Conservation (phyloP, 2,113 vertebrate species). For the Orycteropus afer region DNA sequence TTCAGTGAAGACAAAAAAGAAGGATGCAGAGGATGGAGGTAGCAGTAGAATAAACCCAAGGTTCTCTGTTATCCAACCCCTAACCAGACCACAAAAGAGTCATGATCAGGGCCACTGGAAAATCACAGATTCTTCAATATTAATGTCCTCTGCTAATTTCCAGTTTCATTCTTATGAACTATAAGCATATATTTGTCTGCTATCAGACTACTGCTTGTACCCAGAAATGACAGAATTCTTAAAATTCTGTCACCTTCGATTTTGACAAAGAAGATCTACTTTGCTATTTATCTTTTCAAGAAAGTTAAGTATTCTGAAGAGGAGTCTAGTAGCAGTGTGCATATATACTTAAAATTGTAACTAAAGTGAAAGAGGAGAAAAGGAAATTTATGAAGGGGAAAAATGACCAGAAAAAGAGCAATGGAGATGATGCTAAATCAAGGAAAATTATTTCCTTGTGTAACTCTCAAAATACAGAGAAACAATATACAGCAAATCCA, state of each 20-base stretch:
- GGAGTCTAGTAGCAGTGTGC: slow-evolving; percentile 74
- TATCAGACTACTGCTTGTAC: slow-evolving; percentile 68
- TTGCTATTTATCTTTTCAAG: slow-evolving; percentile 72
- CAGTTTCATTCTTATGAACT: slow-evolving; percentile 79
- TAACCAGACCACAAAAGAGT: slow-evolving; percentile 89
- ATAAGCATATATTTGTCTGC: slow-evolving; percentile 7
- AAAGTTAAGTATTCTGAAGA: slow-evolving; percentile 78
- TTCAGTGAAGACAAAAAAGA: slow-evolving; percentile 90
- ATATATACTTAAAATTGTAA: slow-evolving; percentile 84
- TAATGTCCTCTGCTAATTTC: slow-evolving; percentile 79
- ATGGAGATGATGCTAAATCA: slow-evolving; percentile 76
- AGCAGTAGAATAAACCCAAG: slow-evolving; percentile 88
- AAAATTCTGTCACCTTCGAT: slow-evolving; percentile 77
- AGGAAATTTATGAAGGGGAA: slow-evolving; percentile 78
- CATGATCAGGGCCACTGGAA: slow-evolving; percentile 87
- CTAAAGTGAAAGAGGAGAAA: slow-evolving; percentile 78
- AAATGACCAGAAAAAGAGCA: slow-evolving; percentile 66
- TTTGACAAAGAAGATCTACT: slow-evolving; percentile 63
- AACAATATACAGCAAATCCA: slow-evolving; percentile 58
- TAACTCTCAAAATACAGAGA: slow-evolving; percentile 65
- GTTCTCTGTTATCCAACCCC: slow-evolving; percentile 89
- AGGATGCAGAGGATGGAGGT: slow-evolving; percentile 88
- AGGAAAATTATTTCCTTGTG: slow-evolving; percentile 76
- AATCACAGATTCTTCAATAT: slow-evolving; percentile 84
- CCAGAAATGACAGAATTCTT: slow-evolving; percentile 66